Evolutionary conservation across 1,140 invertebrate genomes (phyloP).

Genomic region (Drosophila equinoxialis): DNA sequence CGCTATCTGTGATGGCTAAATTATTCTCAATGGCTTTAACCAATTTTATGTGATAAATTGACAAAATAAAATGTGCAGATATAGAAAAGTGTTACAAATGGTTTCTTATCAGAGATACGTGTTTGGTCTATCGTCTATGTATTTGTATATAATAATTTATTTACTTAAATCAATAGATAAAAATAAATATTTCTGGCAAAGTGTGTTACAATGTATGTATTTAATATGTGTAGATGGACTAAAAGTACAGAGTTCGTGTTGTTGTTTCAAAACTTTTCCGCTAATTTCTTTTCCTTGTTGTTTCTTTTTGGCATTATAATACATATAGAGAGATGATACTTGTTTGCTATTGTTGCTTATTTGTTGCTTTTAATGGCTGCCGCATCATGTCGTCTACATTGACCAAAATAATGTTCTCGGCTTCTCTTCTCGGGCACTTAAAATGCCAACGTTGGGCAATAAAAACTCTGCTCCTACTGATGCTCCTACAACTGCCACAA

Average conservation of each 20-base stretch:
- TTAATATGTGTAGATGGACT: background rate
- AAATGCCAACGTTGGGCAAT: conserved; percentile 73
- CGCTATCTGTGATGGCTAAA: background rate
- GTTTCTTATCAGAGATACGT: conserved; percentile 11
- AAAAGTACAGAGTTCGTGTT: conserved; percentile 1
- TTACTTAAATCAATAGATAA: conserved; percentile 11
- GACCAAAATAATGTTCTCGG: conserved; percentile 75
- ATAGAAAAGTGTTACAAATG: background rate
- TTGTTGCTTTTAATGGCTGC: conserved; percentile 80
- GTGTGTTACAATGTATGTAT: background rate
- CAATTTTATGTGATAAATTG: conserved; percentile 51
- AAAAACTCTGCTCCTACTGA: conserved; percentile 56
- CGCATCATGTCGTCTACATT: conserved; percentile 81
- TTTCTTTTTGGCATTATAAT: conserved; percentile 15
- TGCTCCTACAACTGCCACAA: conserved; percentile 18
- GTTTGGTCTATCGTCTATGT: background rate
- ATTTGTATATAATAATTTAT: background rate
- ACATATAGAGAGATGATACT: background rate
- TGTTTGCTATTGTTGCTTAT: conserved; percentile 75
- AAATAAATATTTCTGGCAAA: background rate
- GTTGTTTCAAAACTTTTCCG: conserved; percentile 45
- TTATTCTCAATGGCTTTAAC: conserved; percentile 14
- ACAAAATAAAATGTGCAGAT: conserved; percentile 9
- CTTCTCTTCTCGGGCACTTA: conserved; percentile 63
- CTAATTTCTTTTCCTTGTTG: conserved; percentile 56